phyloP scores from a whole-genome alignment of 2,888 invertebrate species.

The Sthenelais limicola region DNA sequence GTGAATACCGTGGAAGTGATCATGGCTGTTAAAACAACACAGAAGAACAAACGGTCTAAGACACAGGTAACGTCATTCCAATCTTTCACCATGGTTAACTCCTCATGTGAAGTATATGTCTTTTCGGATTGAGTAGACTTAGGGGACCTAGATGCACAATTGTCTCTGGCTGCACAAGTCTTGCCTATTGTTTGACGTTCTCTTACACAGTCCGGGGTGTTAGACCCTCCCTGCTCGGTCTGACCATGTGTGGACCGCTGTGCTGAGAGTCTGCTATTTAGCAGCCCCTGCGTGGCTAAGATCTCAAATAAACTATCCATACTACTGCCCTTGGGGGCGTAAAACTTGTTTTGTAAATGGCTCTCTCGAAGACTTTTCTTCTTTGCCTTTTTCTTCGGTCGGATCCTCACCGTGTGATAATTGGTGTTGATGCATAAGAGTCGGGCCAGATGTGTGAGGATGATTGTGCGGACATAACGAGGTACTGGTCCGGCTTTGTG shows the following conservation, averaged over 20 bases:
- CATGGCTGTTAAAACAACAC: conserved; percentile 40
- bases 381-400: background rate
- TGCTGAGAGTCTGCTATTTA: conserved; percentile 12
- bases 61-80: conserved; percentile 50
- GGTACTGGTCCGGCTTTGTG: conserved; percentile 30
- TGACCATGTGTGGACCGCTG: too few species aligned
- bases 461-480: background rate
- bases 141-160: too few species aligned
- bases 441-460: conserved; percentile 23
- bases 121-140: conserved; percentile 1
- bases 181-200: too few species aligned
- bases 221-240: too few species aligned
- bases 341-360: conserved; percentile 11
- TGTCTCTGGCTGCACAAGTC: too few species aligned
- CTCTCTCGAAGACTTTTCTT: background rate
- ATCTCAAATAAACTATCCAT: conserved; percentile 31
- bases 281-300: conserved; percentile 21
- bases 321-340: conserved; percentile 25
- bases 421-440: conserved; percentile 37
- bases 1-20: conserved; percentile 31
- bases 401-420: conserved; percentile 6
- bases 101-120: background rate
- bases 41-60: conserved; percentile 50
- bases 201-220: too few species aligned
- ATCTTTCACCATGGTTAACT: conserved; percentile 20